Percentiles rank a stretch among this genome's conserved stretches.
Evolutionary conservation across 1,140 invertebrate species (phyloP).

Genomic region (Apis florea): DNA sequence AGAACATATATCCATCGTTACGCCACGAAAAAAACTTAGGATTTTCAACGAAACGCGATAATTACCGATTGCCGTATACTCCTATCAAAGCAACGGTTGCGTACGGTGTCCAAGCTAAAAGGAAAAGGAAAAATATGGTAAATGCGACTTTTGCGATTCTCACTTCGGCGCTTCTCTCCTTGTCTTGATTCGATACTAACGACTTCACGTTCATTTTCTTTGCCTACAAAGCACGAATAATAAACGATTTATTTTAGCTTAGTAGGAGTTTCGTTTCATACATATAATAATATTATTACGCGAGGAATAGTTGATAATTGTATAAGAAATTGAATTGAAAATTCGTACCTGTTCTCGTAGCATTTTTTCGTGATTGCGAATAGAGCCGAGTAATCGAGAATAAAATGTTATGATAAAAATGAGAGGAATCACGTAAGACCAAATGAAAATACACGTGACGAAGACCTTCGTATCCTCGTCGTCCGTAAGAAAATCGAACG

Average conservation of each 20-base stretch:
- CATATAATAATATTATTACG: rapidly evolving
- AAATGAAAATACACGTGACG: constrained; percentile 85
- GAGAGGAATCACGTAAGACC: constrained; percentile 87
- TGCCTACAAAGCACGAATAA: constrained; percentile 78
- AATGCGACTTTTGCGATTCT: constrained; percentile 89
- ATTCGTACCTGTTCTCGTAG: constrained; percentile 83
- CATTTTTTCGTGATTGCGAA: constrained; percentile 88
- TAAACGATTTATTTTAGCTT: not conserved
- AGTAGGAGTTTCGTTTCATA: not conserved
- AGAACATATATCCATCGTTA: not conserved
- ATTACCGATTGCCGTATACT: constrained; percentile 86
- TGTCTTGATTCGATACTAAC: constrained; percentile 85
- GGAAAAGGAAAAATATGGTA: constrained; percentile 88
- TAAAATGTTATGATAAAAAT: constrained; percentile 86
- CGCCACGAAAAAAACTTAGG: no score
- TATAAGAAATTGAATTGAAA: no score
- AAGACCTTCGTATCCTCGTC: constrained; percentile 86
- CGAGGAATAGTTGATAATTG: rapidly evolving
- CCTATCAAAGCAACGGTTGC: constrained; percentile 87
- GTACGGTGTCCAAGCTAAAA: constrained; percentile 89
- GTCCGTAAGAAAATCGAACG: constrained; percentile 87
- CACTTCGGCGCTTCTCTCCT: constrained; percentile 85
- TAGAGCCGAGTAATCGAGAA: constrained; percentile 86
- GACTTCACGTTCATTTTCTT: constrained; percentile 92
- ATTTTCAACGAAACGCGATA: not conserved